phyloP scores from a whole-genome alignment of 2,797 vertebrate species.

The Selene dorsalis region DNA sequence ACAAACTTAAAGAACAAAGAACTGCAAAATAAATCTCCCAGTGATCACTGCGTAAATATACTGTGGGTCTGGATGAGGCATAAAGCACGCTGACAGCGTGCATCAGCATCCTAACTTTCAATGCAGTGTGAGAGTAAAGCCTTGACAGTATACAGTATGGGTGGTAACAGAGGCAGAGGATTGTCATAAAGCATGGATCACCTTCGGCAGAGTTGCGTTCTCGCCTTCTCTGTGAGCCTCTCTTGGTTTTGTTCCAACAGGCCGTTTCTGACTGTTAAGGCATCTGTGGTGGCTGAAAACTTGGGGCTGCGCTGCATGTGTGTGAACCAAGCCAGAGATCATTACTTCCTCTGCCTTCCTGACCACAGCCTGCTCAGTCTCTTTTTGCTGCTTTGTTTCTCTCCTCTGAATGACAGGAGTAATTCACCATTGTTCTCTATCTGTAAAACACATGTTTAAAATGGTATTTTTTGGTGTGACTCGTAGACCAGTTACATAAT shows the following conservation, averaged over 20 bases:
- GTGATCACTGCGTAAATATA: neutral
- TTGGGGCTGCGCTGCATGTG: slow-evolving; percentile 2
- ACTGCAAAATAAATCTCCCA: neutral
- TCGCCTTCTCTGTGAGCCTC: neutral
- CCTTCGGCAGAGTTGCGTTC: neutral
- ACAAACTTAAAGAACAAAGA: neutral
- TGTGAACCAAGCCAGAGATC: slow-evolving; percentile 61
- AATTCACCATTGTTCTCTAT: neutral
- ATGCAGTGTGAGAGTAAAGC: neutral
- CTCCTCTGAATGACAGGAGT: slow-evolving; percentile 45
- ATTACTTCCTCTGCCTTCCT: slow-evolving; percentile 65
- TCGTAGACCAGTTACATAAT: neutral
- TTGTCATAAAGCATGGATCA: slow-evolving; percentile 9
- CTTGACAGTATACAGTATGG: neutral
- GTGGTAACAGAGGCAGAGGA: neutral
- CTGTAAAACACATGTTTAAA: slow-evolving; percentile 14
- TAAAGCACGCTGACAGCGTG: neutral
- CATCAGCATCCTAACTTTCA: neutral
- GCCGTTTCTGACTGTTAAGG: slow-evolving; percentile 32
- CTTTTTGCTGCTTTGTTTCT: slow-evolving; percentile 35
- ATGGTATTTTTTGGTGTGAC: neutral
- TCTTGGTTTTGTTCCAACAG: slow-evolving; percentile 15
- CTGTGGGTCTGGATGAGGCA: neutral
- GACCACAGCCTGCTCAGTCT: slow-evolving; percentile 64
- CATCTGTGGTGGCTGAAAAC: slow-evolving; percentile 41